Evolutionary conservation across 2,113 vertebrate species (phyloP).

Genomic region (Pandion haliaetus): DNA sequence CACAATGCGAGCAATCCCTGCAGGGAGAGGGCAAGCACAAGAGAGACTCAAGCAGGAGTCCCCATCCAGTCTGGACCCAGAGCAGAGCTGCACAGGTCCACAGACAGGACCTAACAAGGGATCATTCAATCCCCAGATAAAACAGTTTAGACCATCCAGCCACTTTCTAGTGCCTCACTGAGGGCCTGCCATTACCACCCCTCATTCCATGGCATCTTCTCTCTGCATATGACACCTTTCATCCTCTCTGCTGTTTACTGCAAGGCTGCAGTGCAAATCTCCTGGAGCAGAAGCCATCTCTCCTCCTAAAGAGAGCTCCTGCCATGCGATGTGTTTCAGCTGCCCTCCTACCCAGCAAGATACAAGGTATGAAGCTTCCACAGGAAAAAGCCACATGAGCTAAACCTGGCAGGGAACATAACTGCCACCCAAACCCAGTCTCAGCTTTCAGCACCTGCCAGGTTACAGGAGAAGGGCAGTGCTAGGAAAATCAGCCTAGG

Average conservation of each 20-base stretch:
- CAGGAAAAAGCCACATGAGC: background rate
- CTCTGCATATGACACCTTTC: background rate
- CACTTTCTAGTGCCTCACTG: background rate
- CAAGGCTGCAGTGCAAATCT: background rate
- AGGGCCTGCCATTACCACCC: background rate
- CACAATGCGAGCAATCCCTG: conserved; percentile 93
- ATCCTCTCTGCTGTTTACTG: background rate
- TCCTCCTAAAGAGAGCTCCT: background rate
- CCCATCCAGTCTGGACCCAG: background rate
- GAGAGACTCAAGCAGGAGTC: background rate
- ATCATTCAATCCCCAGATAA: background rate
- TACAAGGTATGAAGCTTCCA: background rate
- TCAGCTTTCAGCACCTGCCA: background rate
- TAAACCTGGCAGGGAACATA: background rate
- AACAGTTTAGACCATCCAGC: background rate
- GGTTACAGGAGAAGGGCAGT: background rate
- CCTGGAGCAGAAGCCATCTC: background rate
- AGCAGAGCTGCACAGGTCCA: background rate
- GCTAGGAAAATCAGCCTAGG: background rate
- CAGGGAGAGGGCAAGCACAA: background rate
- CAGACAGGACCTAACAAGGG: background rate
- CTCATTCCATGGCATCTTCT: background rate
- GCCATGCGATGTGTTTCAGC: background rate
- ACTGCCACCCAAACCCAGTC: background rate
- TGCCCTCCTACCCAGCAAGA: background rate